Conservation (phyloP, 2,797 vertebrate species). For the Danio jaintianensis region DNA sequence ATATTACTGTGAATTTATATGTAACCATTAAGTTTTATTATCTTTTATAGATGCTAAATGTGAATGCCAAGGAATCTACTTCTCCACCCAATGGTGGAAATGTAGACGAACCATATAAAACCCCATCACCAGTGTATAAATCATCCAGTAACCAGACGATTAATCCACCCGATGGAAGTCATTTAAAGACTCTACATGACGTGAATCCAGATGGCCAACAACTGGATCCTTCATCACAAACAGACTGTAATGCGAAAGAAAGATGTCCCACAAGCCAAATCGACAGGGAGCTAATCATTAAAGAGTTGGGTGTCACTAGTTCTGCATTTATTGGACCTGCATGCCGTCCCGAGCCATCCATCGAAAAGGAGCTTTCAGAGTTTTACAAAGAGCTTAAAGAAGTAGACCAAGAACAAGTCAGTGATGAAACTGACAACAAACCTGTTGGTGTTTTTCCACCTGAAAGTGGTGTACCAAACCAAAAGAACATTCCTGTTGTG, state of each 20-base stretch:
- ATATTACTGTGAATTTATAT: background rate
- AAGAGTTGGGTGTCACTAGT: slow-evolving; percentile 75
- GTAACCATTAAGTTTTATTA: background rate
- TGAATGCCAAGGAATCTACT: slow-evolving; percentile 44
- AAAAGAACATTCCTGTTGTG: background rate
- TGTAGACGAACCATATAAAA: slow-evolving; percentile 27
- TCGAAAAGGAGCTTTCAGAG: slow-evolving; percentile 74
- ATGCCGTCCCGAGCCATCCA: slow-evolving; percentile 62
- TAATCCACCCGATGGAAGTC: background rate
- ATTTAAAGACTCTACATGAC: background rate
- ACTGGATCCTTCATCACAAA: slow-evolving; percentile 14
- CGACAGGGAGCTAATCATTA: slow-evolving; percentile 65
- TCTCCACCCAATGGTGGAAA: slow-evolving; percentile 53
- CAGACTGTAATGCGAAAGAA: background rate
- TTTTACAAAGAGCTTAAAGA: slow-evolving; percentile 81
- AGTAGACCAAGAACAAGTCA: slow-evolving; percentile 61
- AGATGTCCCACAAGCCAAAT: background rate
- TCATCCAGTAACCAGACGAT: background rate
- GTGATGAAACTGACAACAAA: slow-evolving; percentile 6
- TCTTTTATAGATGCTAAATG: slow-evolving; percentile 62
- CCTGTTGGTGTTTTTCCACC: background rate
- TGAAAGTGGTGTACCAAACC: background rate
- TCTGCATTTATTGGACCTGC: slow-evolving; percentile 76
- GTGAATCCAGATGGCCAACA: background rate
- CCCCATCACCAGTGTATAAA: background rate